Conservation (phyloP, 2,113 vertebrate species). For the Scophthalmus maximus region DNA sequence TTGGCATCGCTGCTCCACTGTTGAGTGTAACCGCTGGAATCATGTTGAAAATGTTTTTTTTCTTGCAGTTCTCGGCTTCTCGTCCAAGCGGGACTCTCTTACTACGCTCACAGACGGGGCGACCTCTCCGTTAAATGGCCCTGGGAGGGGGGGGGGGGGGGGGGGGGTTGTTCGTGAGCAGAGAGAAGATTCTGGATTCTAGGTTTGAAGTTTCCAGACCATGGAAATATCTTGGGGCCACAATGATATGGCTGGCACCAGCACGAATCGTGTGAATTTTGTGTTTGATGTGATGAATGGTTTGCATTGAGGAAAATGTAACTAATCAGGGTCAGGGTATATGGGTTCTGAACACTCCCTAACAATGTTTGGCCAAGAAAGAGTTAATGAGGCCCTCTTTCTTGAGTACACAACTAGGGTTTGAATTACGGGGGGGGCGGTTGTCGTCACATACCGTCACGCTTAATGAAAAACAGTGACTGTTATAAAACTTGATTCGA, state of each 20-base stretch:
- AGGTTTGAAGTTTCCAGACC: background rate
- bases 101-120: background rate
- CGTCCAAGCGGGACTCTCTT: background rate
- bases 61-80: background rate
- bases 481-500: too few relatives aligned
- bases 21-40: constrained; percentile 64
- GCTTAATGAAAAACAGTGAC: too few relatives aligned
- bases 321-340: too few relatives aligned
- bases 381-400: background rate
- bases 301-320: too few relatives aligned
- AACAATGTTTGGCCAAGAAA: background rate
- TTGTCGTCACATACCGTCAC: too few relatives aligned
- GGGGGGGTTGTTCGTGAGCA: too few relatives aligned
- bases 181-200: too few relatives aligned
- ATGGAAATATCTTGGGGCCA: background rate
- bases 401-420: too few relatives aligned
- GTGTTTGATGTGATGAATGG: background rate
- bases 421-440: too few relatives aligned
- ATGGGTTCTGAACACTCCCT: too few relatives aligned
- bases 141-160: background rate
- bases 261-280: too few relatives aligned
- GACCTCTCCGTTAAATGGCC: background rate
- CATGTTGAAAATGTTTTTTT: constrained; percentile 38
- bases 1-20: constrained; percentile 76
- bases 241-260: too few relatives aligned